Evolutionary conservation across 1,140 invertebrate genomes (phyloP), one percentile per base, ranked within the genome.

Genomic region (Magallana ariakensis): DNA sequence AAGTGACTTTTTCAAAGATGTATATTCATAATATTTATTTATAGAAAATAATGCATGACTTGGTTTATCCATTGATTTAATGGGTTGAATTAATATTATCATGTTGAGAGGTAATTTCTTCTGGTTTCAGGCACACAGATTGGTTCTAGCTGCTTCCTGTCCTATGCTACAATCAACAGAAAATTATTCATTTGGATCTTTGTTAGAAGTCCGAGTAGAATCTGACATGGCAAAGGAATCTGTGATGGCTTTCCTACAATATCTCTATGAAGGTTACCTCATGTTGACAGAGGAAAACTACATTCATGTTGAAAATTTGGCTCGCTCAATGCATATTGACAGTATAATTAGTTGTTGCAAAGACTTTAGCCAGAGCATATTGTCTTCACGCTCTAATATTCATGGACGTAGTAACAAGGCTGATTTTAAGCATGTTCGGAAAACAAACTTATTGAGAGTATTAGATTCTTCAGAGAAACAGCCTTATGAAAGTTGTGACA

Each of bases 61-160:
- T 46, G 5, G 33, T 46, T 46, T 46, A 46, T 46, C 33, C 33
- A 46, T 46, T 46, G 1, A 46, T 46, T 46, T 46, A 46, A 46
- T 5, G 3, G 2, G 33, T 46, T 46, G 33, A 46, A 46, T n/a
- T 46, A 46, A 46, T 46, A 46, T 46, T 46, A 46, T 46, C 0
- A 46, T 46, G 33, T 46, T 46, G 33, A 46, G 33, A 3, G 5
- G 33, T 46, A 46, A 46, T 46, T 46, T 83, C 11, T 33, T 33
- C n/a, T 19, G 33, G 9, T 84, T 84, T 16, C 54, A 84, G 83
- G 83, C 83, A 60, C 83, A 84, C 10, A 62, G 83, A 84, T 19
- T 84, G 9, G 83, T 84, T 60, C 66, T 84, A 66, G 66, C 66
- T 53, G 83, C 83, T n/a, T 60, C 83, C 19, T 84, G 83, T 84